A percentile compares a stretch with the other conserved stretches of the same genome.
Evolutionary conservation across 2,797 vertebrate genomes (phyloP).

Genomic region (Neosilurus hyrtlii): DNA sequence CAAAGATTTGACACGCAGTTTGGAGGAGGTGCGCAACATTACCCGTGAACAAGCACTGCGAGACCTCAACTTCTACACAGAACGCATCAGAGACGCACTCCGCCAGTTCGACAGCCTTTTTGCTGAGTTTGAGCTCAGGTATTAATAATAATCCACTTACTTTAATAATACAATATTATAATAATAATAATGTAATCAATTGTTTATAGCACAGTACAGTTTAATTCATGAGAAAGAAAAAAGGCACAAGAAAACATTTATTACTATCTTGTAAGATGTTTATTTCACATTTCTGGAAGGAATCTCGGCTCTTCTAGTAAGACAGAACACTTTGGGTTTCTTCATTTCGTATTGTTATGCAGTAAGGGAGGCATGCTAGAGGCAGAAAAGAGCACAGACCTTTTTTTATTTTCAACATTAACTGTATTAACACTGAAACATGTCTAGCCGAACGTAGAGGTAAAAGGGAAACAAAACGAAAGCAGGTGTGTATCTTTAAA

Average conservation of each 20-base stretch:
- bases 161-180: neutral
- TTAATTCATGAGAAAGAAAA: neutral
- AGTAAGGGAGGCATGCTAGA: too few relatives aligned
- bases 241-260: neutral
- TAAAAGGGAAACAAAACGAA: neutral
- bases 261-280: neutral
- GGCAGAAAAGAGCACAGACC: too few relatives aligned
- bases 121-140: conserved; percentile 98
- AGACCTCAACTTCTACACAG: conserved; percentile 91
- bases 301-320: neutral
- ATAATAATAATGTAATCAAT: neutral
- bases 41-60: conserved; percentile 94
- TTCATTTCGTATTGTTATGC: neutral
- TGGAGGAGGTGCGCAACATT: conserved; percentile 91
- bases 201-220: too few relatives aligned
- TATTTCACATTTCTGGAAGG: neutral
- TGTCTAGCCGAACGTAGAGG: too few relatives aligned
- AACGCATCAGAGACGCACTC: conserved; percentile 90
- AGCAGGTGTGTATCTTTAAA: neutral
- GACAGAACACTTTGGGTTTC: too few relatives aligned
- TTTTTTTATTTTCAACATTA: too few relatives aligned
- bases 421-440: too few relatives aligned
- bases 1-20: conserved; percentile 90
- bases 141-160: neutral
- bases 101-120: conserved; percentile 93